Percentiles rank a stretch among this genome's conserved stretches.
phyloP scores from a whole-genome alignment of 2,113 vertebrate genomes.

The Varanus salvator region DNA sequence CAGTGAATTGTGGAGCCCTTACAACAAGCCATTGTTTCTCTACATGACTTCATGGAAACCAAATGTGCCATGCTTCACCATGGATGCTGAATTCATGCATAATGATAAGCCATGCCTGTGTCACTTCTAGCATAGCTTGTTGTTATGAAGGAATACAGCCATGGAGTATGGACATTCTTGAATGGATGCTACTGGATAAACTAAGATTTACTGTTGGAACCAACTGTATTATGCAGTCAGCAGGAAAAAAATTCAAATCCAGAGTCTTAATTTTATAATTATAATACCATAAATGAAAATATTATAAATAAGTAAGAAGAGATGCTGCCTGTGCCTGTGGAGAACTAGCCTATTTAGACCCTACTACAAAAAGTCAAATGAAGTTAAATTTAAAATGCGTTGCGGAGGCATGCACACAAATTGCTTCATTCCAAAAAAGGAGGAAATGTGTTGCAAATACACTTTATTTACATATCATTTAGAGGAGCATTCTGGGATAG shows the following conservation, averaged over 20 bases:
- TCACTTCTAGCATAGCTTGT: too few species aligned
- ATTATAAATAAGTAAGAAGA: slow-evolving; percentile 31
- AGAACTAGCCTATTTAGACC: slow-evolving; percentile 52
- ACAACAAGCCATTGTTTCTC: too few species aligned
- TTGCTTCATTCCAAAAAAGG: slow-evolving; percentile 38
- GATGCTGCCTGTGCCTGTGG: slow-evolving; percentile 29
- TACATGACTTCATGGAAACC: too few species aligned
- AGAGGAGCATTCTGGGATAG: background rate
- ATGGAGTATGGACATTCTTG: background rate
- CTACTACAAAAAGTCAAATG: slow-evolving; percentile 3
- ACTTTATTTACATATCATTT: background rate
- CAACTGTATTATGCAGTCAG: background rate
- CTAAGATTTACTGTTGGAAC: background rate
- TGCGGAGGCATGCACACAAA: slow-evolving; percentile 25
- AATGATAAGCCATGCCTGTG: too few species aligned
- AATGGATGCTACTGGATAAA: background rate
- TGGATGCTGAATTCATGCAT: too few species aligned
- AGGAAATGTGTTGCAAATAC: slow-evolving; percentile 30
- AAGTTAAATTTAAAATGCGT: slow-evolving; percentile 7
- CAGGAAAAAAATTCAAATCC: background rate
- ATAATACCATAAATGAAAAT: slow-evolving; percentile 27
- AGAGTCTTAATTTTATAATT: background rate
- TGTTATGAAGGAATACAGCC: too few species aligned
- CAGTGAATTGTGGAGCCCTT: too few species aligned
- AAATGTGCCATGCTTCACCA: too few species aligned